These are phyloP conservation scores for Heliothis peltigera DNA, from an alignment of 2,888 invertebrate genomes.

Conservation along the genomic window DNA sequence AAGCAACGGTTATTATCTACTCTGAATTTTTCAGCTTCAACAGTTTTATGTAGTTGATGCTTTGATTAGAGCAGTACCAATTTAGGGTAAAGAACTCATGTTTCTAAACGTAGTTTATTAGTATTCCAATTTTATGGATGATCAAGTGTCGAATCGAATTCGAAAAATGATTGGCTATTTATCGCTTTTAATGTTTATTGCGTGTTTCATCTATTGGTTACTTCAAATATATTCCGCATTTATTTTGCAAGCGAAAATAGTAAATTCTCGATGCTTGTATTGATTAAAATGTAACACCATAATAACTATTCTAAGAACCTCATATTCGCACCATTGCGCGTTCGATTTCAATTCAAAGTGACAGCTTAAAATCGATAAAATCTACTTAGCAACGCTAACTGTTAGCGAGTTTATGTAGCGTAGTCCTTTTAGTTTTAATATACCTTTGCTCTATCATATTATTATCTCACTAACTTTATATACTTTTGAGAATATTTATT, in stretches of 20 bases:
- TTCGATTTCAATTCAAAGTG: conserved; percentile 40
- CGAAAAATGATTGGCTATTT: conserved; percentile 21
- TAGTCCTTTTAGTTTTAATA: conserved; percentile 18
- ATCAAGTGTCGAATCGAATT: conserved; percentile 19
- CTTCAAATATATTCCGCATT: too few relatives aligned
- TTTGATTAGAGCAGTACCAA: conserved; percentile 28
- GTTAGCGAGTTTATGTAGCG: conserved; percentile 13
- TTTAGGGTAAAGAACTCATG: conserved; percentile 12
- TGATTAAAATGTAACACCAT: not conserved
- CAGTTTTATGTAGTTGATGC: conserved; percentile 30
- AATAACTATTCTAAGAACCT: not conserved
- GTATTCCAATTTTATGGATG: conserved; percentile 39
- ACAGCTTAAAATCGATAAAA: conserved; percentile 34
- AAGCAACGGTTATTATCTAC: conserved; percentile 1
- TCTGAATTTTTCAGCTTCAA: not conserved
- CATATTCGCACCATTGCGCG: conserved; percentile 10
- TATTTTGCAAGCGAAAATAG: too few relatives aligned
- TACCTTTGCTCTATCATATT: conserved; percentile 9
- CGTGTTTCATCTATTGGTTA: too few relatives aligned
- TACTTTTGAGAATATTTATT: too few relatives aligned
- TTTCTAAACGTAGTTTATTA: conserved; percentile 20
- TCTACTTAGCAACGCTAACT: conserved; percentile 12
- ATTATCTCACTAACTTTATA: too few relatives aligned
- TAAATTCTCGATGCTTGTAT: too few relatives aligned
- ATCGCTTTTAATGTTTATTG: not conserved